Base-by-base conservation (phyloP, 2,888 invertebrate genomes). In the Crioceris asparagi region DNA sequence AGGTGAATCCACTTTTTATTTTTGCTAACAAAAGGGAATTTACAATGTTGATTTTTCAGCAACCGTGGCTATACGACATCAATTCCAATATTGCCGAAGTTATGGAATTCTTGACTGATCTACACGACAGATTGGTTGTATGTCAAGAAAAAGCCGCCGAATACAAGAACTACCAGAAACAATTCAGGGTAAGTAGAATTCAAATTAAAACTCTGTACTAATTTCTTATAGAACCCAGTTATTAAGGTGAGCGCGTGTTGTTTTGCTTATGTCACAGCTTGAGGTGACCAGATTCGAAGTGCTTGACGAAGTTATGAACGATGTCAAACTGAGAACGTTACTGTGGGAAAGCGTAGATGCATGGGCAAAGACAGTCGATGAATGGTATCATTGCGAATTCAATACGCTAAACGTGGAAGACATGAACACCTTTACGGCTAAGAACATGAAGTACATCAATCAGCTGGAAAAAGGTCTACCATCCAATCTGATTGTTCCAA, bases 401-500 rank as follows among this genome's bases (percentile, higher is more conserved):
- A 64, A 69, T 37, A 68, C 70, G 0, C 61, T 92, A 17, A 76
- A 83, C 49, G 71, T 83, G 0, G 86, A 86, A 12, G 80, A 83
- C 0, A 75, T 92, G 65, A 70, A 67, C 54, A 69, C 69, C 34
- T 74, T 68, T 50, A 80, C 69, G 47, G 75, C 65, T 50, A 80
- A 69, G 62, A 83, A 72, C 61, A 66, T 75, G 56, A 87, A 75
- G 67, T 83, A 76, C 59, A 77, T 77, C 53, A 72, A 70, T 57
- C 85, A 79, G 68, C 68, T 91, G 33, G 87, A 88, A 55, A 88
- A 90, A 58, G 86, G 86, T 14, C 56, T 93, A 17, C 88, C 90
- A 0, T 60, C 71, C 0, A 92, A 91, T 60, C 72, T 80, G 46
- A 79, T 91, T 11, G 75, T 91, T 0, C 83, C 85, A 0, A 69